A percentile compares a stretch with the other conserved stretches of the same genome.
Conservation (phyloP, 1,140 invertebrate genomes). For the Ganaspis sp. region DNA sequence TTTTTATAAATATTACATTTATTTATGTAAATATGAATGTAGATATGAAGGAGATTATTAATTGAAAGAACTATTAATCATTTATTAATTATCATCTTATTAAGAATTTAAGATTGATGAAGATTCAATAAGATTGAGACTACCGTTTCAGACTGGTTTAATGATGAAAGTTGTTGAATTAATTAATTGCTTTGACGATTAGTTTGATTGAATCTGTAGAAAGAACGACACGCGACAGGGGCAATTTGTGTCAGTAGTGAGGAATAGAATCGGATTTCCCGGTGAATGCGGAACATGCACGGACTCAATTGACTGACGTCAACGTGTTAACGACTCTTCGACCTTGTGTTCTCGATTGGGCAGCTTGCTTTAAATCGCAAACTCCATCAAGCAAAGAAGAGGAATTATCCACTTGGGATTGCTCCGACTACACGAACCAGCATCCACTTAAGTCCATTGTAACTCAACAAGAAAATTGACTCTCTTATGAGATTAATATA, state of each 20-base stretch:
- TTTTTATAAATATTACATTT: no score
- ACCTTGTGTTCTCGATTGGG: constrained; percentile 6
- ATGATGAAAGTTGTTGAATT: no score
- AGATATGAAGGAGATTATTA: no score
- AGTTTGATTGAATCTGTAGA: background rate
- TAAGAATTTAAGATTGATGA: no score
- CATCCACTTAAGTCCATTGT: constrained; percentile 61
- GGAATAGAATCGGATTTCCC: background rate
- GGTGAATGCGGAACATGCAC: background rate
- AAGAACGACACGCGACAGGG: constrained; percentile 17
- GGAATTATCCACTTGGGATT: constrained; percentile 71
- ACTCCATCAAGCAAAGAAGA: background rate
- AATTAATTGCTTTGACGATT: no score
- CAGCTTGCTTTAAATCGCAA: background rate
- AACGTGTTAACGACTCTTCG: constrained; percentile 33
- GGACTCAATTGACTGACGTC: constrained; percentile 15
- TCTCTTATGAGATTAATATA: constrained; percentile 28
- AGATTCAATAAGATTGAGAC: no score
- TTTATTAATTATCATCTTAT: no score
- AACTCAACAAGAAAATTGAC: constrained; percentile 67
- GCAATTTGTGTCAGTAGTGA: constrained; percentile 13
- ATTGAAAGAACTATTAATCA: no score
- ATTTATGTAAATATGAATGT: no score
- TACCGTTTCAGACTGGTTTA: no score
- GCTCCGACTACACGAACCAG: constrained; percentile 38